These are phyloP conservation scores for Drosophila leontia DNA, from an alignment of 1,140 invertebrate species.

Conservation along the genomic window DNA sequence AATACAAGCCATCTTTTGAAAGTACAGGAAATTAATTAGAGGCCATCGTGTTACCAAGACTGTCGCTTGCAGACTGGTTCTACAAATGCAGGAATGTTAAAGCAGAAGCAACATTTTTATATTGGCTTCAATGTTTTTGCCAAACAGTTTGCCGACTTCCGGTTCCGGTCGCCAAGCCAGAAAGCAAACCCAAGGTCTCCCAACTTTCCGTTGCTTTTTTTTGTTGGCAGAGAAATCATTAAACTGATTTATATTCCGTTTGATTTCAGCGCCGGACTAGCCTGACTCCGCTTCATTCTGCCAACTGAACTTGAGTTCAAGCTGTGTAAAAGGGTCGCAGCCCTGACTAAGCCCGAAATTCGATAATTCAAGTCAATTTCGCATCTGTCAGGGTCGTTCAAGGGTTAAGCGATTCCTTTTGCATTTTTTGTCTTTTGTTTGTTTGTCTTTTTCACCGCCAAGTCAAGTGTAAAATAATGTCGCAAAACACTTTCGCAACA, in stretches of 20 bases:
- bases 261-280: constrained; percentile 51
- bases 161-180: constrained; percentile 61
- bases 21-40: not conserved
- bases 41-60: not conserved
- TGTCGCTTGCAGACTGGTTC: constrained; percentile 25
- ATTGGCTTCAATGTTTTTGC: constrained; percentile 39
- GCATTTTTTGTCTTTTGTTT: constrained; percentile 20
- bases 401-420: constrained; percentile 72
- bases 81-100: constrained; percentile 2
- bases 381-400: constrained; percentile 72
- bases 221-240: constrained; percentile 71
- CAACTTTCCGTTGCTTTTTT: constrained; percentile 32
- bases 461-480: constrained; percentile 72
- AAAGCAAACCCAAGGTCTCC: constrained; percentile 53
- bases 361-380: constrained; percentile 77
- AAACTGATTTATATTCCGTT: constrained; percentile 79
- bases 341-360: constrained; percentile 51
- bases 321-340: constrained; percentile 69
- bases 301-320: constrained; percentile 69
- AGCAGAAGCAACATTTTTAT: not conserved
- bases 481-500: constrained; percentile 54
- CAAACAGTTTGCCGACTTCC: constrained; percentile 65
- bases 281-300: constrained; percentile 34
- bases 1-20: not conserved
- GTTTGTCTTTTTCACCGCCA: constrained; percentile 21